These are phyloP conservation scores for Ptychoptera contaminata DNA, from an alignment of 2,888 invertebrate species.

Conservation along the genomic window DNA sequence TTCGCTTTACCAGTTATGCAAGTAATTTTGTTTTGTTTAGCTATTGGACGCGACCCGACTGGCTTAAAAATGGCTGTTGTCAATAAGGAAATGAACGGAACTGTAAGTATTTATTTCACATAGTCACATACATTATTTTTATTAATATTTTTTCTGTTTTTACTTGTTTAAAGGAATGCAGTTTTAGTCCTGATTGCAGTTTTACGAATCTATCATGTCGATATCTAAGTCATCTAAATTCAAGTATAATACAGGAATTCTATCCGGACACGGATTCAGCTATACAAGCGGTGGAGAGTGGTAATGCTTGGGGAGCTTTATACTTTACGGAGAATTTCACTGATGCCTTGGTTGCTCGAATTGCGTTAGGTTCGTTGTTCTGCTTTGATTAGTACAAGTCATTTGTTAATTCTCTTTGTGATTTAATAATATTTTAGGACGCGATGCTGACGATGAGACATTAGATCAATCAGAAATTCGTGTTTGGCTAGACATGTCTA, in stretches of 20 bases:
- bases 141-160: background rate
- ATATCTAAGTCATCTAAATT: constrained; percentile 58
- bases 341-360: constrained; percentile 64
- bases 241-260: constrained; percentile 54
- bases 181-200: constrained; percentile 41
- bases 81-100: constrained; percentile 46
- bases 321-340: constrained; percentile 85
- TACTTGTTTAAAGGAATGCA: constrained; percentile 20
- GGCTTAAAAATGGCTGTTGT: constrained; percentile 67
- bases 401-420: background rate
- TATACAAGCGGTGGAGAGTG: constrained; percentile 51
- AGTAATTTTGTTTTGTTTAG: constrained; percentile 83
- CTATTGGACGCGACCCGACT: constrained; percentile 76
- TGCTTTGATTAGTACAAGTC: background rate
- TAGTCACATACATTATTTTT: background rate
- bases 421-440: constrained; percentile 28
- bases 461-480: constrained; percentile 73
- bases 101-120: constrained; percentile 15
- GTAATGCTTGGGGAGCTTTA: constrained; percentile 77
- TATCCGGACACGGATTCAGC: constrained; percentile 52
- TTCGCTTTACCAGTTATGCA: constrained; percentile 89
- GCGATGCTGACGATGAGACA: constrained; percentile 73
- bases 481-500: constrained; percentile 87
- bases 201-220: constrained; percentile 62
- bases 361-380: constrained; percentile 44